Evolutionary conservation across 2,113 vertebrate species (phyloP).

Genomic region (Puffinus mauretanicus): DNA sequence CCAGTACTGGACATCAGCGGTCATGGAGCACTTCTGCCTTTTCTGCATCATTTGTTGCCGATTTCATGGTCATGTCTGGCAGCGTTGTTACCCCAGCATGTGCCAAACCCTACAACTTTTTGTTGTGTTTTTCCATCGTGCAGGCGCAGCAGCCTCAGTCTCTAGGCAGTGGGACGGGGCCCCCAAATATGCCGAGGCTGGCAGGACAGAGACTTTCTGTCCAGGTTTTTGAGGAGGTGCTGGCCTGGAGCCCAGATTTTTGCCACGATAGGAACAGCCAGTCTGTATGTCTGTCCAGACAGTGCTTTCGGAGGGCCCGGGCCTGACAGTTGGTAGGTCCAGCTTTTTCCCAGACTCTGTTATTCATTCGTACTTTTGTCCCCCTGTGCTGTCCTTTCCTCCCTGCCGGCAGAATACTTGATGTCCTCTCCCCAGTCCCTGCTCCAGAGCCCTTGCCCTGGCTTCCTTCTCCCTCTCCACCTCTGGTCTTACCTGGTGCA

Average conservation of each 20-base stretch:
- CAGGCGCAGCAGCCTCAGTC: not conserved
- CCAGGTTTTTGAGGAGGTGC: not conserved
- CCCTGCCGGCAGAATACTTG: not conserved
- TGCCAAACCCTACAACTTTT: not conserved
- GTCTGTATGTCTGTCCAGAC: slow-evolving; percentile 4
- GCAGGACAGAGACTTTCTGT: not conserved
- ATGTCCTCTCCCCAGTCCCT: not conserved
- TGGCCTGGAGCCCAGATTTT: slow-evolving; percentile 6
- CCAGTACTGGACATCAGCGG: rapidly evolving
- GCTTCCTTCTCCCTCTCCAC: not conserved
- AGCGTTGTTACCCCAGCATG: not conserved
- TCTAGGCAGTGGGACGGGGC: not conserved
- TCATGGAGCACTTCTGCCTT: not conserved
- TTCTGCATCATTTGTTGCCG: not conserved
- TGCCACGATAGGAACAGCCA: not conserved
- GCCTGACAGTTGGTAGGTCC: not conserved
- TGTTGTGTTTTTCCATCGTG: not conserved
- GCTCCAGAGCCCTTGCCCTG: not conserved
- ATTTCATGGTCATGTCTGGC: not conserved
- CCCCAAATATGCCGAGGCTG: not conserved
- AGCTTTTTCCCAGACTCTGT: slow-evolving; percentile 18
- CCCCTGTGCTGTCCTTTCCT: not conserved
- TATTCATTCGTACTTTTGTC: not conserved
- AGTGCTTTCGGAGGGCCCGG: not conserved
- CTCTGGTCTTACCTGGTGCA: not conserved